Conservation (phyloP, 2,888 invertebrate genomes). For the Eristalinus aeneus region DNA sequence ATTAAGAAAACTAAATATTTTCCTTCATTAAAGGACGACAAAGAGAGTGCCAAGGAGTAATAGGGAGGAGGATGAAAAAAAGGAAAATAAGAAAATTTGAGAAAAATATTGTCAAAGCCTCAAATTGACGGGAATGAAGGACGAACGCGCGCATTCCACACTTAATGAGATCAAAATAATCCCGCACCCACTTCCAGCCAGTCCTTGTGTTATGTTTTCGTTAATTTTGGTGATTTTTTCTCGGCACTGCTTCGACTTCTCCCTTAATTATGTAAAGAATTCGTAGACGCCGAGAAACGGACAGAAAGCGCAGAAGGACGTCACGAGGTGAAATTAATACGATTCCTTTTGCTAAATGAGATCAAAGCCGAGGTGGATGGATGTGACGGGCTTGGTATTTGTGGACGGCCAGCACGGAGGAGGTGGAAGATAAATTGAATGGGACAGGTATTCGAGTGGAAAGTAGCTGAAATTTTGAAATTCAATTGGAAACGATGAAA, state of each 20-base stretch:
- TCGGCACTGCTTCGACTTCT: constrained; percentile 27
- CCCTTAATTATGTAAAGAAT: constrained; percentile 65
- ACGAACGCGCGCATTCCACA: constrained; percentile 48
- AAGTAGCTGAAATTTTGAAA: neutral
- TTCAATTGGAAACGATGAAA: neutral
- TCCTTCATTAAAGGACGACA: constrained; percentile 64
- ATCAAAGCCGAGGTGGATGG: constrained; percentile 42
- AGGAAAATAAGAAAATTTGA: neutral
- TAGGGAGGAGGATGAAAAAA: neutral
- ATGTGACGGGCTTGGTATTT: neutral
- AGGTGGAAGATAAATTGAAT: neutral
- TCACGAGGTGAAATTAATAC: constrained; percentile 55
- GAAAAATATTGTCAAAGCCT: constrained; percentile 53
- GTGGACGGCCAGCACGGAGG: neutral
- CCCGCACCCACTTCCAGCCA: constrained; percentile 49
- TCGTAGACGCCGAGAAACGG: neutral
- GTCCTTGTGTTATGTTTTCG: constrained; percentile 41
- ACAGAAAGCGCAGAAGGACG: constrained; percentile 33
- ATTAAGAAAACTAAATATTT: constrained; percentile 66
- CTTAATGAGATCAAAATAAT: constrained; percentile 71
- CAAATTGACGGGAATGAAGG: constrained; percentile 44
- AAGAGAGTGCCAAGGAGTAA: neutral
- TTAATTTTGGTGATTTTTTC: constrained; percentile 50
- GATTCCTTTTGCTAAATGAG: constrained; percentile 38
- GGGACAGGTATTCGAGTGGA: neutral